Evolutionary conservation across 2,888 invertebrate species (phyloP).

Genomic region (Bruchidius siliquastri): DNA sequence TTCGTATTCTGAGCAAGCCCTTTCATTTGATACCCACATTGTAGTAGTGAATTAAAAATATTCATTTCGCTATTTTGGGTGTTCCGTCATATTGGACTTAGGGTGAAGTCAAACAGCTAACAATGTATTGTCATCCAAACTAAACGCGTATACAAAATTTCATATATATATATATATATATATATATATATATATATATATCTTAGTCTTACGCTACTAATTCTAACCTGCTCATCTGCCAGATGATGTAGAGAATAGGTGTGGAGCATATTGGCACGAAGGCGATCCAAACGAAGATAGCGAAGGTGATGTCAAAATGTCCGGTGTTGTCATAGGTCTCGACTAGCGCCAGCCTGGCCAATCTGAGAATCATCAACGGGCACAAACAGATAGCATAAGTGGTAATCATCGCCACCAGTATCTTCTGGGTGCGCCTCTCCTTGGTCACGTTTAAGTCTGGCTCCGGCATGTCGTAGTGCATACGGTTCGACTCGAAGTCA

Average conservation of each 20-base stretch:
- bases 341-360: constrained; percentile 59
- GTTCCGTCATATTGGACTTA: no score
- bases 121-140: no score
- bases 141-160: no score
- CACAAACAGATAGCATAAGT: constrained; percentile 62
- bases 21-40: no score
- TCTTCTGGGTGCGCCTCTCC: constrained; percentile 64
- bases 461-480: constrained; percentile 52
- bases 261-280: constrained; percentile 64
- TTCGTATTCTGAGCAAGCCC: no score
- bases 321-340: constrained; percentile 66
- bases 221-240: constrained; percentile 58
- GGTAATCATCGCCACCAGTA: constrained; percentile 62
- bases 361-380: constrained; percentile 57
- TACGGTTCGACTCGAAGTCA: constrained; percentile 31
- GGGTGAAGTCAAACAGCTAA: no score
- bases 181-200: no score
- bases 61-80: no score
- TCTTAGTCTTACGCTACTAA: no score
- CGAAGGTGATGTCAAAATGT: constrained; percentile 64
- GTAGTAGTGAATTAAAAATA: no score
- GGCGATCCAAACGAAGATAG: constrained; percentile 66
- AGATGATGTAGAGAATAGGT: constrained; percentile 60
- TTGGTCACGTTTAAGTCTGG: constrained; percentile 55
- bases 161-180: no score